These are phyloP conservation scores for Lamprotornis superbus DNA, from an alignment of 2,113 vertebrate species.

Conservation along the genomic window DNA sequence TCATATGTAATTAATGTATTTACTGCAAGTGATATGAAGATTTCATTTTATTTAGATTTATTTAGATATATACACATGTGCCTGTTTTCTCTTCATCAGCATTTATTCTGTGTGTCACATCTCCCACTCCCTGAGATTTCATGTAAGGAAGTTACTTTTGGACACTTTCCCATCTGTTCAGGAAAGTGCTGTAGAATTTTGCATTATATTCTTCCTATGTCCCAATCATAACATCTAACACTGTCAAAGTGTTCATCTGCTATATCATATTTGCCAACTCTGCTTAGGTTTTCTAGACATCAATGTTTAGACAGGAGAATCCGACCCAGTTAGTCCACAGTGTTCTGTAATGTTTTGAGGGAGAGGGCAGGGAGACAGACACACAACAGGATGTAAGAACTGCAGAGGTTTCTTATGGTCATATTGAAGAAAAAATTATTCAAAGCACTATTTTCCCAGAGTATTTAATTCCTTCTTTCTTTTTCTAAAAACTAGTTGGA, in stretches of 20 bases:
- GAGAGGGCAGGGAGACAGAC: not conserved
- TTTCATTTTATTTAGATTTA: not conserved
- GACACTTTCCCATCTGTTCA: not conserved
- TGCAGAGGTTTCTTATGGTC: not conserved
- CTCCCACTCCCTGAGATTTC: not conserved
- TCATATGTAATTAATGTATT: not conserved
- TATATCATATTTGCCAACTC: not conserved
- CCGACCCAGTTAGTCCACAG: not conserved
- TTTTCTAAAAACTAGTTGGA: not conserved
- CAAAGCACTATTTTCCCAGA: not conserved
- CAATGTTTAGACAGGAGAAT: not conserved
- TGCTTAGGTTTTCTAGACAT: not conserved
- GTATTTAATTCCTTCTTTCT: not conserved
- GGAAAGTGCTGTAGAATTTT: not conserved
- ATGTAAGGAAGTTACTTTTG: not conserved
- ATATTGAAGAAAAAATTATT: not conserved
- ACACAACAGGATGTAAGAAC: not conserved
- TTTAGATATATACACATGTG: not conserved
- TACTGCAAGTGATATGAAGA: not conserved
- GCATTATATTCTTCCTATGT: not conserved
- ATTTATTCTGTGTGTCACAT: not conserved
- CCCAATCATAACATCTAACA: not conserved
- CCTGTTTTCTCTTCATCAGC: not conserved
- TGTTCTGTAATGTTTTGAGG: not conserved
- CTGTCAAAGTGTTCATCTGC: not conserved